Evolutionary conservation across 2,888 invertebrate genomes (phyloP), one percentile per base, ranked within the genome.

Genomic region (Lycia hirtaria): DNA sequence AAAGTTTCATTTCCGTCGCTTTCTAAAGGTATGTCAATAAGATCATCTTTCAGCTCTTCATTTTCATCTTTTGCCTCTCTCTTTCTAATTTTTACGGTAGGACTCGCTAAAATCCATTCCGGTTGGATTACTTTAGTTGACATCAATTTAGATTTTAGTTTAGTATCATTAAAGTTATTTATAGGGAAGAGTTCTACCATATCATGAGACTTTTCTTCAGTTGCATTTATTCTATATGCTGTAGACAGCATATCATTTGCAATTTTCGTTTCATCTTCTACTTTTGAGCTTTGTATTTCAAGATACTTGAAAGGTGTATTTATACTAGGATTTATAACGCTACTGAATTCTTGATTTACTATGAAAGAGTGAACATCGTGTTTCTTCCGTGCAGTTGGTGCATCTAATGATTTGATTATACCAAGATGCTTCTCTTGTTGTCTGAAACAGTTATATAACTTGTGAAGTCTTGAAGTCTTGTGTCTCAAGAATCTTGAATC

Each of bases 371-470:
- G 92, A 4, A 92, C 92, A 12, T 92, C 92, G 60, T 92, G 92
- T 78, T 87, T 92, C 68, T 85, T 92, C 61, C 89, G 83, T 49
- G 87, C 69, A 15, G 87, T 82, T 6, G 88, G 87, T 44, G 92
- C 87, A 54, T 92, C 88, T 75, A 90, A 78, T 68, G 93, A 83
- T 76, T 93, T 87, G 19, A 94, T 93, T 56, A 96, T 94, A 6
- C 97, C 97, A 48, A 97, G 93, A 79, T 97, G 97, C 54, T 93
- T 93, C 75, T 96, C 96, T 86, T 97, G 97, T 77, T 97, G 97
- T 69, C 96, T 96, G 84, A 24, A 87, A 82, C 5, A 41, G 26
- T n/a, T n/a, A n/a, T n/a, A n/a, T n/a, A n/a, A n/a, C n/a, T n/a
- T n/a, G n/a, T n/a, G n/a, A n/a, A n/a, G n/a, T n/a, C n/a, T n/a